Evolutionary conservation across 2,113 vertebrate species (phyloP).

Genomic region (Semicossyphus pulcher): DNA sequence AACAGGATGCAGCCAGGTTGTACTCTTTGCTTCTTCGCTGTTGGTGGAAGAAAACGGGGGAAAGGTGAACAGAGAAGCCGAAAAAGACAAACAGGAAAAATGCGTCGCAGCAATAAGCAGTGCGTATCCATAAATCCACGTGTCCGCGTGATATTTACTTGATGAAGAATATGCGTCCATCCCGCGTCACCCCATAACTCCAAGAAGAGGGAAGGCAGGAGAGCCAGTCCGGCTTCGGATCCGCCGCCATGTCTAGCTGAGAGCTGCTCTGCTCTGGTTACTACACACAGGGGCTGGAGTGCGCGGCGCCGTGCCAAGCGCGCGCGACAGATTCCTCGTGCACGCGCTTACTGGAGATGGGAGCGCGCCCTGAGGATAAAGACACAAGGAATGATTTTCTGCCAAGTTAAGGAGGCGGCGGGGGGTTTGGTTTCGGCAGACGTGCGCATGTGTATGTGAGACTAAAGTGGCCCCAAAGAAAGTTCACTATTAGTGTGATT

Average conservation of each 20-base stretch:
- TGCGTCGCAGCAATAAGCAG: conserved; percentile 33
- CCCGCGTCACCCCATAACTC: conserved; percentile 89
- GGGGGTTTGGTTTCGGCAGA: not conserved
- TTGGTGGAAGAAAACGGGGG: conserved; percentile 72
- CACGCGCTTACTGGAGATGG: conserved; percentile 36
- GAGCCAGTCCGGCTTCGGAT: conserved; percentile 89
- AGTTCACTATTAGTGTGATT: not conserved
- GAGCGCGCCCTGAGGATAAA: conserved; percentile 56
- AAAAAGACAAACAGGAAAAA: conserved; percentile 34
- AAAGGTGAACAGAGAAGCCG: conserved; percentile 59
- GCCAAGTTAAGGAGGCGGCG: not conserved
- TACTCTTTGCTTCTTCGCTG: conserved; percentile 96
- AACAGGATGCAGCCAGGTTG: conserved; percentile 95
- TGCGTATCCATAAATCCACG: conserved; percentile 28
- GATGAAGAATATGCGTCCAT: conserved; percentile 92
- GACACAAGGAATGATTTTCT: conserved; percentile 47
- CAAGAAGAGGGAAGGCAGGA: conserved; percentile 88
- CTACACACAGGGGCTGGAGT: conserved; percentile 55
- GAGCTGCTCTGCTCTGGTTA: conserved; percentile 51
- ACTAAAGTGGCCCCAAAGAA: not conserved
- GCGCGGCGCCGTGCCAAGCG: conserved; percentile 71
- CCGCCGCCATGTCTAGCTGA: conserved; percentile 89
- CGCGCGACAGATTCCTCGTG: conserved; percentile 34
- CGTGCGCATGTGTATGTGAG: not conserved
- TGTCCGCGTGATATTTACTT: conserved; percentile 83